Evolutionary conservation across 2,888 invertebrate genomes (phyloP), one percentile per base, ranked within the genome.

Genomic region (Torymus aiolomorphi): DNA sequence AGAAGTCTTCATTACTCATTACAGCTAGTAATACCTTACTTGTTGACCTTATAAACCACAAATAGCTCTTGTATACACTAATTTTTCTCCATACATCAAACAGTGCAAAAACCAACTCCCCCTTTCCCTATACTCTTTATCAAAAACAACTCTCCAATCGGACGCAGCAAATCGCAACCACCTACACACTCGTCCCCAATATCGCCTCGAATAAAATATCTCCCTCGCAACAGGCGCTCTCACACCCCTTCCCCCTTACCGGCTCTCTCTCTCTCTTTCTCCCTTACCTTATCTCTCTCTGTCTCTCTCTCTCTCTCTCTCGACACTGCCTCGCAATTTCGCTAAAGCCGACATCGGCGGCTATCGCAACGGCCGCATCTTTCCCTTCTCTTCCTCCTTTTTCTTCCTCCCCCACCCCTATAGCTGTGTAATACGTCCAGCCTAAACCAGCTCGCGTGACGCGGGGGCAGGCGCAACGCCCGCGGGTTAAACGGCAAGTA

Each of bases 401-500:
- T n/a, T 65, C n/a, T 16, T 16, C 10, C 12, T 16, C 42, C 31
- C 13, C 1, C 0, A 10, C 12, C 14, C 61, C 16, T 24, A 24
- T n/a, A n/a, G 4, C 24, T 52, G 8, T 49, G 24, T 59, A 13
- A 2, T 31, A 65, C 10, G 42, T 16, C 12, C 18, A 16, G 11
- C 0, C 4, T 59, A 31, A 31, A 31, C 2, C 31, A 31, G 31
- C 31, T 72, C 52, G 59, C 73, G 51, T 67, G 66, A 42, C 52
- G 18, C 2, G 31, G 3, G 24, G 8, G 31, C 3, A 8, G 2
- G 14, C 11, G 57, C 24, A 78, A 59, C 65, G 61, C 66, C 61
- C 59, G 62, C 31, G 8, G 31, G 61, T 73, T 67, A 73, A 78
- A 67, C 24, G 67, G 14, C 62, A 70, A 75, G 75, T 74, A 70